These are phyloP conservation scores for Sycophila sp. DNA, from an alignment of 1,140 invertebrate genomes.

Conservation along the genomic window DNA sequence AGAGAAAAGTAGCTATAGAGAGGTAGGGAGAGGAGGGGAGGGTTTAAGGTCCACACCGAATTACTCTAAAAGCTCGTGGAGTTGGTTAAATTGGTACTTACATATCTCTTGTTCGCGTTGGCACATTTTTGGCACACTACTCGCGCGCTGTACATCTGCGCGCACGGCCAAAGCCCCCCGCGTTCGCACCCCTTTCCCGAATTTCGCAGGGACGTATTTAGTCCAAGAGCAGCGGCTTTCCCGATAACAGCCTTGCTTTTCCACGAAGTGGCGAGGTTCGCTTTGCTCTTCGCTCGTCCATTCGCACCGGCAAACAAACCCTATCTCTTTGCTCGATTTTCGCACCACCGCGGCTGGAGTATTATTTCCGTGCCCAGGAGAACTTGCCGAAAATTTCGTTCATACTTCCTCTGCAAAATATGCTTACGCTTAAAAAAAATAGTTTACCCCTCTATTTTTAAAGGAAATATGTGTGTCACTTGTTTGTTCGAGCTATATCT, in stretches of 20 bases:
- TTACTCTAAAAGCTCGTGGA: conserved; percentile 52
- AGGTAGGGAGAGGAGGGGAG: conserved; percentile 31
- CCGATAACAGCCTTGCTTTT: conserved; percentile 42
- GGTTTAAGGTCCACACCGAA: conserved; percentile 52
- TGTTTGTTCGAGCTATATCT: too few species aligned
- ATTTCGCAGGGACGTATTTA: conserved; percentile 55
- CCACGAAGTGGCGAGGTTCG: conserved; percentile 32
- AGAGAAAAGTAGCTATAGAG: not conserved
- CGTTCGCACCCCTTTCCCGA: conserved; percentile 30
- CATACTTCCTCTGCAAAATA: too few species aligned
- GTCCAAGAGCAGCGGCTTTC: conserved; percentile 50
- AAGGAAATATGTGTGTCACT: too few species aligned
- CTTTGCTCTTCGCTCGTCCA: conserved; percentile 37
- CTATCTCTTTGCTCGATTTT: too few species aligned
- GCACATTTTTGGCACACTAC: conserved; percentile 63
- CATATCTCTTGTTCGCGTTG: conserved; percentile 60
- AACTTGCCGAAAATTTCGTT: too few species aligned
- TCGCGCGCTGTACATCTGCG: conserved; percentile 30
- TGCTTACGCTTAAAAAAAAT: too few species aligned
- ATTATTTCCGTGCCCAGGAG: too few species aligned
- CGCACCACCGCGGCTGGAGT: too few species aligned
- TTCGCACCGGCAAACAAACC: conserved; percentile 45
- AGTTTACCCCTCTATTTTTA: too few species aligned
- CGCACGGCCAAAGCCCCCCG: too few species aligned
- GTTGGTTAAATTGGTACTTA: conserved; percentile 63